Evolutionary conservation across 2,888 invertebrate species (phyloP).

Genomic region (Ophion slaviceki): DNA sequence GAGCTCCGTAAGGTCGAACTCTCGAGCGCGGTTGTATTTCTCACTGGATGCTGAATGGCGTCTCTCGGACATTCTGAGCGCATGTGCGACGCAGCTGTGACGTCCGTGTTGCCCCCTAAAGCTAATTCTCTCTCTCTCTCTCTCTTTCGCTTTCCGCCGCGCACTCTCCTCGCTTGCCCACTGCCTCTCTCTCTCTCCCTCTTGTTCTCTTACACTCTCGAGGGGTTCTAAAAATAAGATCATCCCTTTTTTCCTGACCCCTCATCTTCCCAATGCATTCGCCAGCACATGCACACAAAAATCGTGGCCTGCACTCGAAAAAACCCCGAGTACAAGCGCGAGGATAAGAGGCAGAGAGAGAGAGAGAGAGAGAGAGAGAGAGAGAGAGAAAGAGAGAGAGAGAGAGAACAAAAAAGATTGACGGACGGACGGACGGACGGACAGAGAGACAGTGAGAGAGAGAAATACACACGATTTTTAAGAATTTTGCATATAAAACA

Average conservation of each 20-base stretch:
- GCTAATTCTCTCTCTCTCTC: slow-evolving; percentile 41
- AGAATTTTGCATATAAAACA: too few species aligned
- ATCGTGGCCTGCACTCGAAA: slow-evolving; percentile 51
- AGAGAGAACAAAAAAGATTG: too few species aligned
- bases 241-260: slow-evolving; percentile 48
- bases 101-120: slow-evolving; percentile 67
- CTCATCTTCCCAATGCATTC: slow-evolving; percentile 38
- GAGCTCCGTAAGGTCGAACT: slow-evolving; percentile 18
- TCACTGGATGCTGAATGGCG: slow-evolving; percentile 73
- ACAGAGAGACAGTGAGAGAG: neutral
- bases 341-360: neutral
- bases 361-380: neutral
- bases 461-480: too few species aligned
- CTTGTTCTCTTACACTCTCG: slow-evolving; percentile 37
- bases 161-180: slow-evolving; percentile 31
- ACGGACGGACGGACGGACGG: too few species aligned
- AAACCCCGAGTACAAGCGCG: slow-evolving; percentile 16
- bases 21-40: slow-evolving; percentile 42
- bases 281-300: slow-evolving; percentile 28
- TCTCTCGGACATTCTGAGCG: slow-evolving; percentile 70
- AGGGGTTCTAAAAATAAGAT: slow-evolving; percentile 79
- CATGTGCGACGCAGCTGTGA: slow-evolving; percentile 79
- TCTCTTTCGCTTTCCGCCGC: slow-evolving; percentile 18
- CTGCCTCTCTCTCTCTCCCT: slow-evolving; percentile 22
- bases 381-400: too few species aligned